phyloP scores from a whole-genome alignment of 2,888 invertebrate species.

The Deladenus siricidicola region DNA sequence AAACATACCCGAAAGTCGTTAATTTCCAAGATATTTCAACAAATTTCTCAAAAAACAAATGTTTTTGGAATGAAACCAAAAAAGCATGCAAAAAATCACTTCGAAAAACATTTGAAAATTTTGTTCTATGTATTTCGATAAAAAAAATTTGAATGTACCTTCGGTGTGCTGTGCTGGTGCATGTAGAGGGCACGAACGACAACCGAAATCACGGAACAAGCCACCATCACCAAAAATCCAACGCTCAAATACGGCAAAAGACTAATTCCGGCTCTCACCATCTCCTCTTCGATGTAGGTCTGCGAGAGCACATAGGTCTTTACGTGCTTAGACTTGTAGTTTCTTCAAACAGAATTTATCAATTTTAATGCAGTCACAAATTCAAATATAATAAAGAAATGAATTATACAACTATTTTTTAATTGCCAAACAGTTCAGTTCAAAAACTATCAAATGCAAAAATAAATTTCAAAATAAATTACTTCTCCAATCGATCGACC shows the following conservation, averaged over 20 bases:
- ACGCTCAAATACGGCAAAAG: constrained; percentile 36
- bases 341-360: constrained; percentile 22
- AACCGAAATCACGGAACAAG: constrained; percentile 40
- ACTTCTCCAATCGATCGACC: constrained; percentile 41
- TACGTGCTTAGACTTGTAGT: constrained; percentile 36
- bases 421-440: no score
- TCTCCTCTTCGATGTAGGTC: constrained; percentile 48
- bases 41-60: no score
- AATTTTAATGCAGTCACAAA: no score
- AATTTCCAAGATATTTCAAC: no score
- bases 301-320: constrained; percentile 39
- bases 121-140: no score
- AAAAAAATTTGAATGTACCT: no score
- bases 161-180: constrained; percentile 46
- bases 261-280: constrained; percentile 40
- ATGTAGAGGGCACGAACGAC: constrained; percentile 44
- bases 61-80: not conserved
- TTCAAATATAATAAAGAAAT: not conserved
- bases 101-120: no score
- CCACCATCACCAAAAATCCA: constrained; percentile 47
- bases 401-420: not conserved
- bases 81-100: not conserved
- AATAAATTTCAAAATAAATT: no score
- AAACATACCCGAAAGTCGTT: no score
- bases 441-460: no score